Base-by-base conservation (phyloP, 2,797 vertebrate species). In the Mareca strepera region DNA sequence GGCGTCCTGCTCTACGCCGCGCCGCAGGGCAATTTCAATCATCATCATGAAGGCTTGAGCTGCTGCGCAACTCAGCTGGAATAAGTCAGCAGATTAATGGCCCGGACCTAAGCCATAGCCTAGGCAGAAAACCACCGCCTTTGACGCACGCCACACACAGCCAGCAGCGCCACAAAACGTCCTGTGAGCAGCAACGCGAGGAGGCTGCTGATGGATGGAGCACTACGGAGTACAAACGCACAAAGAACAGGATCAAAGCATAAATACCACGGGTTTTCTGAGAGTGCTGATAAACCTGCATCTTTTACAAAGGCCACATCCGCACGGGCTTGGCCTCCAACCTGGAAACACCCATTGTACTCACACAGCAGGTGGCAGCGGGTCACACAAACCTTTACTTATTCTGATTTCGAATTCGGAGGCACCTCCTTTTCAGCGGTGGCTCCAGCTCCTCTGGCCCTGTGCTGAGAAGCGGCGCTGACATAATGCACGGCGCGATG, bases 401-500 rank as follows among this genome's bases (percentile, higher is more conserved):
- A 98, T 99, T 99, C 98, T 99, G 99, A 99, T 99, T 99, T 99
- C 99, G 99, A 98, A 99, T 99, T 98, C 99, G 99, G 98, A 99
- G 98, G 98, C 99, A 99, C 98, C 99, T 99, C 98, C 99, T 99
- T 98, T 99, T 99, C 96, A 99, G 97, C 16, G 99, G 99, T 53
- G 99, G 99, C 98, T 99, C 99, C 95, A 99, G 98, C 97, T 99
- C 99, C 37, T 99, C 98, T 93, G 99, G 98, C 96, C 99, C 99
- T 21, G 98, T 97, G 96, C 98, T 98, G 95, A 99, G 97, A 91
- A 98, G 96, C 79, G 99, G 99, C 53, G 99, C 97, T 92, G 98
- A 98, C 96, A 99, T 98, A 98, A 99, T 98, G 97, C 99, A 99
- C 17, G 99, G 99, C 22, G 99, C 98, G 89, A 99, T 98, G 97